Percentiles rank a stretch among this genome's conserved stretches.
phyloP scores from a whole-genome alignment of 2,797 vertebrate genomes.

The Coccyzus lansbergi region DNA sequence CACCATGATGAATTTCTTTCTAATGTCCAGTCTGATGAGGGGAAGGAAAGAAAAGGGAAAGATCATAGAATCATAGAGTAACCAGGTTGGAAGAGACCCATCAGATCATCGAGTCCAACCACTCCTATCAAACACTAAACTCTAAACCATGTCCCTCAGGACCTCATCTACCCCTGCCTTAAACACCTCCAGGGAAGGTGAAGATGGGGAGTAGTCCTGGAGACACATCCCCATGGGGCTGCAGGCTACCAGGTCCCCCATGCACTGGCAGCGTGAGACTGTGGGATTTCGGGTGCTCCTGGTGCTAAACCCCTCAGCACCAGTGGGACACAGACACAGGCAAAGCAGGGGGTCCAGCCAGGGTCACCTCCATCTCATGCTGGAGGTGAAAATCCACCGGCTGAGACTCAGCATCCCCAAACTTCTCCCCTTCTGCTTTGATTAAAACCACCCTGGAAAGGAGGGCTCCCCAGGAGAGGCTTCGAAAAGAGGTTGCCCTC shows the following conservation, averaged over 20 bases:
- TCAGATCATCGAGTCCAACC: too few species aligned
- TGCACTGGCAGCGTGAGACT: fast-evolving
- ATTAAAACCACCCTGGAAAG: neutral
- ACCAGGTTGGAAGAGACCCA: too few species aligned
- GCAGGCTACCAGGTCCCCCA: fast-evolving
- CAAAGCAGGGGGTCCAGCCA: too few species aligned
- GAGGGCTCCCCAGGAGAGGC: fast-evolving
- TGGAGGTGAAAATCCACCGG: neutral
- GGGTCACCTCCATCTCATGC: neutral
- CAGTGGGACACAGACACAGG: neutral
- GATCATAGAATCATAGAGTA: too few species aligned
- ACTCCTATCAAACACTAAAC: too few species aligned
- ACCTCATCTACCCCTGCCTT: too few species aligned
- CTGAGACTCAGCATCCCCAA: fast-evolving
- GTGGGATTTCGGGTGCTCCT: neutral
- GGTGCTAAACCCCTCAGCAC: too few species aligned
- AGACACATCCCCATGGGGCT: fast-evolving
- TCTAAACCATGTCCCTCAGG: too few species aligned
- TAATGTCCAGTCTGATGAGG: too few species aligned
- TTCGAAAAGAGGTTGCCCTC: neutral
- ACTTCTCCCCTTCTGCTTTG: neutral
- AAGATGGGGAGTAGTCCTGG: neutral
- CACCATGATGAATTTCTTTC: too few species aligned
- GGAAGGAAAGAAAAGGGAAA: neutral
- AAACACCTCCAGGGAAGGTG: too few species aligned